Evolutionary conservation across 2,113 vertebrate species (phyloP).

Genomic region (Todiramphus saurophagus): DNA sequence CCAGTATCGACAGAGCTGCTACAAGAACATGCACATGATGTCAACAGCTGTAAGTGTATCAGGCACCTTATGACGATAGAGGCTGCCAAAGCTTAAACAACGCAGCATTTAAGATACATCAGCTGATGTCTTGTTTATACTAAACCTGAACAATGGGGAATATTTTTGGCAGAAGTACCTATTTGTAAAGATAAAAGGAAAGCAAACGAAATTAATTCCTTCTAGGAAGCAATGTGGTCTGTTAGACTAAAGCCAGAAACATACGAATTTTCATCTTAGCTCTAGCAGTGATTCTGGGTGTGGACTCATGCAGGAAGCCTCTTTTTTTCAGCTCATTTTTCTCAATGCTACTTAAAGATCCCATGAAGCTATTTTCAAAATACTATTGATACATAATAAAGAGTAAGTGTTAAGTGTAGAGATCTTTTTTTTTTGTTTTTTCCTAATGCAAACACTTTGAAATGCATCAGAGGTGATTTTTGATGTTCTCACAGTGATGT

Average conservation of each 20-base stretch:
- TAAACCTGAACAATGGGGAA: neutral
- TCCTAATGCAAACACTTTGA: neutral
- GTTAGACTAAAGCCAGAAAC: neutral
- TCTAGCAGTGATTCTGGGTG: neutral
- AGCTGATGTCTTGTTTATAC: conserved; percentile 8
- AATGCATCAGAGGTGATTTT: neutral
- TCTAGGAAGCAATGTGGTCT: neutral
- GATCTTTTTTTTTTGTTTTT: neutral
- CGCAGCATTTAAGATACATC: neutral
- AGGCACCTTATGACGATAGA: neutral
- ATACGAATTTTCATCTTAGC: neutral
- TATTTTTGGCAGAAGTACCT: conserved; percentile 10
- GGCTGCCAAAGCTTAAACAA: neutral
- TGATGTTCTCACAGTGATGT: neutral
- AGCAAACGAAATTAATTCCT: conserved; percentile 6
- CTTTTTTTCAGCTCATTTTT: neutral
- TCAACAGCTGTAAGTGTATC: accelerated
- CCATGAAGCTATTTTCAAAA: neutral
- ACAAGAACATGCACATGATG: accelerated
- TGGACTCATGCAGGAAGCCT: neutral
- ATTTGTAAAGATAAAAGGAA: conserved; percentile 25
- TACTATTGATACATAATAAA: neutral
- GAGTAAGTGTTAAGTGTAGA: neutral
- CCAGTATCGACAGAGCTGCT: neutral
- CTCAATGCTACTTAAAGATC: neutral